Evolutionary conservation across 2,888 invertebrate species (phyloP).

Genomic region (Slavum lentiscoides): DNA sequence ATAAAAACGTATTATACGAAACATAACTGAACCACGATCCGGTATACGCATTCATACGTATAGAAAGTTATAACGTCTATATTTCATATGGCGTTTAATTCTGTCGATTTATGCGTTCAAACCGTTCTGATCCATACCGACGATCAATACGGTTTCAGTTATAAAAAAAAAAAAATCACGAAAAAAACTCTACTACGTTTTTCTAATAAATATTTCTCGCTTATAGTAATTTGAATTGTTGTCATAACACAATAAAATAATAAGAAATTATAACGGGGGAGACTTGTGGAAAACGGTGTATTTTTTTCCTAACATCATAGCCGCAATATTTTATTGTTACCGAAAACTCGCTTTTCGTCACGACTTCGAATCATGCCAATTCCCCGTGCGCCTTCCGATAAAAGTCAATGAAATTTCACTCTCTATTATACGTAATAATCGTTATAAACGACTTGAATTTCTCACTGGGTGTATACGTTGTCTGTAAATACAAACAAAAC

Average conservation of each 20-base stretch:
- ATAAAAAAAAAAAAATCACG: too few relatives aligned
- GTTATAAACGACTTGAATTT: constrained; percentile 11
- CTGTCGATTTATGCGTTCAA: too few relatives aligned
- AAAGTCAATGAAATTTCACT: neutral
- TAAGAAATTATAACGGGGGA: neutral
- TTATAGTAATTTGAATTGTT: too few relatives aligned
- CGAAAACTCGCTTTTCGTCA: constrained; percentile 8
- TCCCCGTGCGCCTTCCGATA: neutral
- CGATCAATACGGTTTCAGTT: too few relatives aligned
- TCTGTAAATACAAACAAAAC: neutral
- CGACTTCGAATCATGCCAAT: neutral
- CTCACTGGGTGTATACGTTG: neutral
- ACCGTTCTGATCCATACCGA: too few relatives aligned
- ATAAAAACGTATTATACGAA: neutral
- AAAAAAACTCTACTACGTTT: too few relatives aligned
- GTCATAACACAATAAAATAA: too few relatives aligned
- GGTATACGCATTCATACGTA: too few relatives aligned
- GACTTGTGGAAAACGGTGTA: neutral
- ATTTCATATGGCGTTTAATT: too few relatives aligned
- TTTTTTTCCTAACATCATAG: too few relatives aligned
- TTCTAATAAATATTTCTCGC: too few relatives aligned
- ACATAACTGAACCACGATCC: neutral
- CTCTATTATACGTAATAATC: constrained; percentile 7
- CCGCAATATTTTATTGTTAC: neutral
- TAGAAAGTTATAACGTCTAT: too few relatives aligned